phyloP scores from a whole-genome alignment of 2,797 vertebrate species.

The Rhynchotus rufescens region DNA sequence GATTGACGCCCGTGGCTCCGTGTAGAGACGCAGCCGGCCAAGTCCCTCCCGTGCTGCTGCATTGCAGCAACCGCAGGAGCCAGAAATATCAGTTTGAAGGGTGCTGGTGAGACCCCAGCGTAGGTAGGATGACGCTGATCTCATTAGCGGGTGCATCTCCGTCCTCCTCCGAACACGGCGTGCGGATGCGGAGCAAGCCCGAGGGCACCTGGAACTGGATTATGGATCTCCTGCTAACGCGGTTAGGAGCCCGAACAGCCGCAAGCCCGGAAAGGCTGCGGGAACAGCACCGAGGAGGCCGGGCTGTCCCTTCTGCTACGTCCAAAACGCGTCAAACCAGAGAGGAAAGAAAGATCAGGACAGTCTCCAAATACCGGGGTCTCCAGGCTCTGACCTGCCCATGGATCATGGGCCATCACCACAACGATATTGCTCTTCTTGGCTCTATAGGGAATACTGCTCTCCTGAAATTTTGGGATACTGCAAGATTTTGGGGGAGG shows the following conservation, averaged over 20 bases:
- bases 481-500: neutral
- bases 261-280: neutral
- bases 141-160: neutral
- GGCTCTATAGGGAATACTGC: fast-evolving
- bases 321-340: neutral
- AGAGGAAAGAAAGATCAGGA: neutral
- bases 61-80: fast-evolving
- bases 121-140: neutral
- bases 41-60: neutral
- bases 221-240: neutral
- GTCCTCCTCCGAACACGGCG: neutral
- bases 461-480: neutral
- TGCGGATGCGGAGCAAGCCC: neutral
- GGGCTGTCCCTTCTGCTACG: neutral
- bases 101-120: neutral
- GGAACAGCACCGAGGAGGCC: fast-evolving
- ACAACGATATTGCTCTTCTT: fast-evolving
- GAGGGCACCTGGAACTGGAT: fast-evolving
- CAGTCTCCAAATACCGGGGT: too few relatives aligned
- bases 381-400: neutral
- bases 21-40: neutral
- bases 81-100: fast-evolving
- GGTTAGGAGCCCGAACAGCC: neutral
- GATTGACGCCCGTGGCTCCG: neutral
- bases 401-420: neutral